These are phyloP conservation scores for Crotalus tigris DNA, from an alignment of 2,113 vertebrate genomes.

Conservation along the genomic window DNA sequence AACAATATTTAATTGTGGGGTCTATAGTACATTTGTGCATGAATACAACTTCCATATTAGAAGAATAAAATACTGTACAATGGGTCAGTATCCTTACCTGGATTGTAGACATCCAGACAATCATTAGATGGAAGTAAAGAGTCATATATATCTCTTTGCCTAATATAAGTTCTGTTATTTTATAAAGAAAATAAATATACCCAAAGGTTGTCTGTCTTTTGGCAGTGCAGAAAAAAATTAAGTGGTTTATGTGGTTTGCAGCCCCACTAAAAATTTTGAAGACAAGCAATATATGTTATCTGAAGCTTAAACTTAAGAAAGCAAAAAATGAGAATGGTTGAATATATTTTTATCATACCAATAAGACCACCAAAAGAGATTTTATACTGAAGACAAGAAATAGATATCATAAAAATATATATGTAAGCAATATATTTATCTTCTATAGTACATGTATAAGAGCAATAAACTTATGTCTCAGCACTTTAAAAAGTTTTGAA, in stretches of 20 bases:
- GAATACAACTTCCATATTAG: neutral
- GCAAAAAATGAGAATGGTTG: slow-evolving; percentile 32
- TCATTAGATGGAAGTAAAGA: neutral
- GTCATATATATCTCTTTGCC: neutral
- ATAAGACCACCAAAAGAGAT: slow-evolving; percentile 22
- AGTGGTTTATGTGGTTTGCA: slow-evolving; percentile 5
- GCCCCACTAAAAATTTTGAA: slow-evolving; percentile 15
- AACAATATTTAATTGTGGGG: neutral
- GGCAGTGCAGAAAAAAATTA: neutral
- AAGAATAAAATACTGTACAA: neutral
- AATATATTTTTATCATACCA: slow-evolving; percentile 6
- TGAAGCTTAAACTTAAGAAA: slow-evolving; percentile 31
- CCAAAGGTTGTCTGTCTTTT: neutral
- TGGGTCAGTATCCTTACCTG: neutral
- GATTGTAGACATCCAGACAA: neutral
- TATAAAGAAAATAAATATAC: slow-evolving; percentile 12
- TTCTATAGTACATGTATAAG: slow-evolving; percentile 46
- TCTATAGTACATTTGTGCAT: neutral
- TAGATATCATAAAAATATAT: slow-evolving; percentile 32
- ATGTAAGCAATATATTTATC: slow-evolving; percentile 22
- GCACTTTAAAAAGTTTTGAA: slow-evolving; percentile 20
- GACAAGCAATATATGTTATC: slow-evolving; percentile 7
- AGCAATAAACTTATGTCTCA: slow-evolving; percentile 39
- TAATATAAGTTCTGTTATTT: slow-evolving; percentile 4
- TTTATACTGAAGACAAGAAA: slow-evolving; percentile 28